A percentile compares a stretch with the other conserved stretches of the same genome.
phyloP scores from a whole-genome alignment of 2,797 vertebrate species.

The Ctenopoma multispine region DNA sequence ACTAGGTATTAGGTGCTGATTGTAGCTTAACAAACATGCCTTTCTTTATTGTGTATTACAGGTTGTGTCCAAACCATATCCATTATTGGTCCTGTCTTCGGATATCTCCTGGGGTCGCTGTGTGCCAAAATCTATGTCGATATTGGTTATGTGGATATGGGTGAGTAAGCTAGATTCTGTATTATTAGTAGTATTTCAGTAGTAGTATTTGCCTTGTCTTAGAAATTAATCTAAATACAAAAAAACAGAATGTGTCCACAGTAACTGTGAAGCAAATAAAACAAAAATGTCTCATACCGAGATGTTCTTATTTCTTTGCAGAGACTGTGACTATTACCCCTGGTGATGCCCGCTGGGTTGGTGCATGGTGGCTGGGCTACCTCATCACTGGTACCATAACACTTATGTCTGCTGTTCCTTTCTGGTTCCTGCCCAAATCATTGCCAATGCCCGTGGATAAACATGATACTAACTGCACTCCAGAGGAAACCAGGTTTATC shows the following conservation, averaged over 20 bases:
- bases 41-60: conserved; percentile 68
- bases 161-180: conserved; percentile 79
- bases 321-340: conserved; percentile 88
- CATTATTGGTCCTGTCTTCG: conserved; percentile 95
- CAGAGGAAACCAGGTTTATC: conserved; percentile 90
- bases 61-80: conserved; percentile 94
- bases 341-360: conserved; percentile 92
- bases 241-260: background rate
- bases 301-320: conserved; percentile 56
- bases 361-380: conserved; percentile 97
- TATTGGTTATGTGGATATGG: conserved; percentile 92
- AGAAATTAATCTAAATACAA: background rate
- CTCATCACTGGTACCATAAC: conserved; percentile 90
- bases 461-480: conserved; percentile 83
- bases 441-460: conserved; percentile 79
- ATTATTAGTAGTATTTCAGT: background rate
- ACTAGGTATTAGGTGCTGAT: background rate
- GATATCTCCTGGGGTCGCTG: conserved; percentile 94
- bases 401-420: conserved; percentile 88
- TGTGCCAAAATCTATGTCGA: conserved; percentile 96
- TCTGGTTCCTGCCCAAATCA: conserved; percentile 94
- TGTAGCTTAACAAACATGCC: background rate
- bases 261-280: background rate
- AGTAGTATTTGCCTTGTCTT: background rate
- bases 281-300: background rate